Base-by-base conservation (phyloP, 2,888 invertebrate genomes). In the Tenodera sinensis region DNA sequence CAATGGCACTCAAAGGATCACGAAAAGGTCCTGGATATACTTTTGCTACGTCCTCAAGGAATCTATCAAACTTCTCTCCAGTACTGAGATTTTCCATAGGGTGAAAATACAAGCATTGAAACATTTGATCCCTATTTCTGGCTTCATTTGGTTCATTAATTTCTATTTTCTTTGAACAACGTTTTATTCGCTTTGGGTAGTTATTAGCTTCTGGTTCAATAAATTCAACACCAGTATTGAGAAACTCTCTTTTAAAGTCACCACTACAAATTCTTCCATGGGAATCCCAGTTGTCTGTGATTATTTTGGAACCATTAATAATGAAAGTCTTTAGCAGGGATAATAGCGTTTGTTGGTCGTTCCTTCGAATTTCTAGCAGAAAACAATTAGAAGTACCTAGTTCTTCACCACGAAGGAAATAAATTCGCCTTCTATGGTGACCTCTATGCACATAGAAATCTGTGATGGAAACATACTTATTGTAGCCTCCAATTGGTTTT, bases 21-120 rank as follows among this genome's bases (percentile, higher is more conserved):
- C 88, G 88, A 86, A 89, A 89, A 81, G 89, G 89, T 14, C 89
- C 89, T 47, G 89, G 89, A 54, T 89, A 89, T 20, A 89, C 89
- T 81, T 89, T 89, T 28, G 89, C 88, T 82, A 89, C 88, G 81
- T 89, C 89, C 28, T 87, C 86, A 28, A 89, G 83, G 83, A 89
- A 89, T 87, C 83, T 89, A 86, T 89, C 89, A 88, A 89, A 89
- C 83, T 89, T 89, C 83, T 89, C 88, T 9, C 89, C 89, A 42
- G 89, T 86, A 28, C 71, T 88, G 71, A 89, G 27, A 28, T 54
- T 83, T 86, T 89, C 89, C 88, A 89, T 88, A 14, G 86, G 89
- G 83, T 89, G 89, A 85, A 89, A 89, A 85, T 89, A 89, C 25
- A 89, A 81, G 25, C 88, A 89, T 83, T 89, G 89, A 88, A 89